Base-by-base conservation (phyloP, 2,888 invertebrate genomes). In the Melipona beecheii region DNA sequence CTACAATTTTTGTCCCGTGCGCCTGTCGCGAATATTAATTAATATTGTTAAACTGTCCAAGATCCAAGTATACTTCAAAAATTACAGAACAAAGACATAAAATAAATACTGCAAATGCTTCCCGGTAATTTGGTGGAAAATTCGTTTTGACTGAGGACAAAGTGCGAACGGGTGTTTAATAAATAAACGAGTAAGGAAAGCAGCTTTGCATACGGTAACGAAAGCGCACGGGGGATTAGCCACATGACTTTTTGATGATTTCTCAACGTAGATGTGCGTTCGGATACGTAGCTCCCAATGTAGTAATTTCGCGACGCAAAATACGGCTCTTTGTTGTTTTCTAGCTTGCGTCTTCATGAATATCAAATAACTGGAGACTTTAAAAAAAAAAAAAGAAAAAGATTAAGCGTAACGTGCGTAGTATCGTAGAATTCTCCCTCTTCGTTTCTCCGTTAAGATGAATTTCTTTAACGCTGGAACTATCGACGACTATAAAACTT, bases 211-310 rank as follows among this genome's bases (percentile, higher is more conserved):
- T 31, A 43, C 19, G 56, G 50, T 49, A 72, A 52, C 62, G 56
- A 76, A 73, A 69, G 52, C 58, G 2, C 27, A 52, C 54, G 1
- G 13, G 5, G 82, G 74, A 80, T 71, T 80, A 82, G 60, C 54
- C 21, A 54, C 31, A 71, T 81, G 81, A 75, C 71, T 82, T 81
- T 82, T 81, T 81, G 81, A 81, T 82, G 52, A 31, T 36, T 15
- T n/a, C 17, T 13, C 65, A 52, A 66, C 21, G 75, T 21, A 19
- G 19, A 27, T n/a, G 27, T 31, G 74, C 11, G 43, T 17, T 9
- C 64, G 58, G 65, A 66, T 17, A 65, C 56, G 17, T 43, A 15
- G n/a, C 54, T 21, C 13, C 27, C 21, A 17, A 19, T 27, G 60
- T 21, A 24, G 50, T 79, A 80, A 82, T 74, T 70, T 65, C 64